phyloP scores from a whole-genome alignment of 1,140 invertebrate species.

The Meteorus sp. region DNA sequence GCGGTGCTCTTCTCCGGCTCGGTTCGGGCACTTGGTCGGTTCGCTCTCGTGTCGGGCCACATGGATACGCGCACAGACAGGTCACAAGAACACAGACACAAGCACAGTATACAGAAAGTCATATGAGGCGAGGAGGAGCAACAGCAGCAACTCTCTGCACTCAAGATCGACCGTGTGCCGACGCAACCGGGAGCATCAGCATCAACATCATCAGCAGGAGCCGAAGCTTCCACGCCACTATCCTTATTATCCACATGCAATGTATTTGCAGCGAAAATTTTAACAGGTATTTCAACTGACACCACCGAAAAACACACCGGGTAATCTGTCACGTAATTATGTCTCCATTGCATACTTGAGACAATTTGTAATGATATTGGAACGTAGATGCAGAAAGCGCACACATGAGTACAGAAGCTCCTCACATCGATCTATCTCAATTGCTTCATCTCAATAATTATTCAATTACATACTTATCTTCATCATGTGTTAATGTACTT shows the following conservation, averaged over 20 bases:
- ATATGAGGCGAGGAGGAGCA: conserved; percentile 2
- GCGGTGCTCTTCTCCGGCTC: conserved; percentile 48
- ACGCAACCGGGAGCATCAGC: conserved; percentile 8
- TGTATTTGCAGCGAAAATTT: not conserved
- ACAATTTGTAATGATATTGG: too few relatives aligned
- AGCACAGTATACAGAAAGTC: conserved; percentile 9
- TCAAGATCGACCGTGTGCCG: conserved; percentile 17
- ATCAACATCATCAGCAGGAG: not conserved
- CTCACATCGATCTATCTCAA: too few relatives aligned
- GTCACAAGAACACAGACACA: conserved; percentile 29
- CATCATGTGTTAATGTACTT: too few relatives aligned
- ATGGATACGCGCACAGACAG: conserved; percentile 23
- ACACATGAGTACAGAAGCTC: too few relatives aligned
- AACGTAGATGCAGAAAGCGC: too few relatives aligned
- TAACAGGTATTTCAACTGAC: too few relatives aligned
- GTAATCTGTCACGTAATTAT: too few relatives aligned
- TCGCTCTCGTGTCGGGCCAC: conserved; percentile 22
- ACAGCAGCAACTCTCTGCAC: conserved; percentile 4
- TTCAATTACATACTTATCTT: too few relatives aligned
- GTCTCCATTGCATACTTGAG: too few relatives aligned
- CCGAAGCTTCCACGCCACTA: not conserved
- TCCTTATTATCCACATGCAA: not conserved
- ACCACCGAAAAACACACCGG: too few relatives aligned
- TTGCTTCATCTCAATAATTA: too few relatives aligned
- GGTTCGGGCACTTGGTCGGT: conserved; percentile 46